Percentiles rank a stretch among this genome's conserved stretches.
Conservation (phyloP, 2,113 vertebrate species). For the Notiomystis cincta region DNA sequence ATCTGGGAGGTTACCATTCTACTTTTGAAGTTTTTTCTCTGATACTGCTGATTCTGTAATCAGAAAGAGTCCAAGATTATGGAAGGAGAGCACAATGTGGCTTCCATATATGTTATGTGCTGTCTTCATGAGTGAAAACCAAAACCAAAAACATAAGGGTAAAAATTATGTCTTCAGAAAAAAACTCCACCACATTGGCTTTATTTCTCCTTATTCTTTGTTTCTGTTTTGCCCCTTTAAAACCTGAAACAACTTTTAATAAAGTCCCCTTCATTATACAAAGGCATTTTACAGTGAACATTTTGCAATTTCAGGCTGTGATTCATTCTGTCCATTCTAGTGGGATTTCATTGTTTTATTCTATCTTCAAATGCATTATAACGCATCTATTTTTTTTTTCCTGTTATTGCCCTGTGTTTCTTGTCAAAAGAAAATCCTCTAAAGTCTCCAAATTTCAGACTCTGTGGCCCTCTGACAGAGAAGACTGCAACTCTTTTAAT, state of each 20-base stretch:
- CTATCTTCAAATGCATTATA: not conserved
- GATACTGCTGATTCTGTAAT: not conserved
- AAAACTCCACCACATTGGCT: accelerated
- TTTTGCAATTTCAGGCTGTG: not conserved
- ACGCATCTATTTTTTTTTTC: accelerated
- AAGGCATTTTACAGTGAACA: not conserved
- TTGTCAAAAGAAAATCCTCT: not conserved
- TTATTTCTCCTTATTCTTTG: not conserved
- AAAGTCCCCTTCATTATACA: not conserved
- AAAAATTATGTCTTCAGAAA: not conserved
- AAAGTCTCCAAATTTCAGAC: not conserved
- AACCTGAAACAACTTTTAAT: not conserved
- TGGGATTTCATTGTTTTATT: not conserved
- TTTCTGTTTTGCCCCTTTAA: not conserved
- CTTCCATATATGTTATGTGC: not conserved
- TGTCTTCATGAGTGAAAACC: not conserved
- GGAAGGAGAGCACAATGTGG: not conserved
- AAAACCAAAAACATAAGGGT: not conserved
- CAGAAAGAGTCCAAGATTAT: not conserved
- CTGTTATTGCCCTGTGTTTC: not conserved
- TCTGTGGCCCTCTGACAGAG: accelerated
- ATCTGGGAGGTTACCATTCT: not conserved
- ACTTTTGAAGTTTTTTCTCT: not conserved
- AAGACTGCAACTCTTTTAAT: not conserved
- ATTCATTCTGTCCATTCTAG: not conserved